Evolutionary conservation across 2,797 vertebrate species (phyloP).

Genomic region (Artibeus lituratus): DNA sequence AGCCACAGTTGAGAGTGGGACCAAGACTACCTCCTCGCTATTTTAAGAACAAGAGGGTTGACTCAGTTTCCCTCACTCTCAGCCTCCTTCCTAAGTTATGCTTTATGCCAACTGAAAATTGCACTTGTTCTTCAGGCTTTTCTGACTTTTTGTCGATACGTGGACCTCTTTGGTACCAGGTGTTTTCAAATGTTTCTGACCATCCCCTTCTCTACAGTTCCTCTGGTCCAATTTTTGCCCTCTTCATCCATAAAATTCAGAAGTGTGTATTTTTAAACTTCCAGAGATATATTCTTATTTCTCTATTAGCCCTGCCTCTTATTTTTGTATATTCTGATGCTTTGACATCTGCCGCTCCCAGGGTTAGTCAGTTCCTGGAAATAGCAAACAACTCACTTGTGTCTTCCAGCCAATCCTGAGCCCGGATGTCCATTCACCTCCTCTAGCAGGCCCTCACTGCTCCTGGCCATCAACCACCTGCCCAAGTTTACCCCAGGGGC

Average conservation of each 20-base stretch:
- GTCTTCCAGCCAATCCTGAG: background rate
- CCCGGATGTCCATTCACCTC: rapidly evolving
- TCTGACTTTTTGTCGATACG: background rate
- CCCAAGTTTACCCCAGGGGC: background rate
- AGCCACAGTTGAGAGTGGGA: rapidly evolving
- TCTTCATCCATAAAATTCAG: background rate
- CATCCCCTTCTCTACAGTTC: background rate
- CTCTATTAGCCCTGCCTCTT: background rate
- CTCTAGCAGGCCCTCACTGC: background rate
- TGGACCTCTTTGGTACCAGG: background rate
- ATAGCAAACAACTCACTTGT: rapidly evolving
- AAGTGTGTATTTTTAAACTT: background rate
- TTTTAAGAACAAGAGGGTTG: background rate
- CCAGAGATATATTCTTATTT: background rate
- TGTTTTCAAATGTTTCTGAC: background rate
- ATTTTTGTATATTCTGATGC: background rate
- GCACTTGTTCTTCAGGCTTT: background rate
- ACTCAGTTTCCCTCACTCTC: background rate
- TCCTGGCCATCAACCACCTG: background rate
- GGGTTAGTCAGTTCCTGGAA: background rate
- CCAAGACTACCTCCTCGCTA: background rate
- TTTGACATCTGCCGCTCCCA: background rate
- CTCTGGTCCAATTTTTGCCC: background rate
- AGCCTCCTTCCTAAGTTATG: background rate
- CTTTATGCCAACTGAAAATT: background rate